Percentiles rank a stretch among this genome's conserved stretches.
Evolutionary conservation across 2,797 vertebrate genomes (phyloP).

Genomic region (Salmo trutta): DNA sequence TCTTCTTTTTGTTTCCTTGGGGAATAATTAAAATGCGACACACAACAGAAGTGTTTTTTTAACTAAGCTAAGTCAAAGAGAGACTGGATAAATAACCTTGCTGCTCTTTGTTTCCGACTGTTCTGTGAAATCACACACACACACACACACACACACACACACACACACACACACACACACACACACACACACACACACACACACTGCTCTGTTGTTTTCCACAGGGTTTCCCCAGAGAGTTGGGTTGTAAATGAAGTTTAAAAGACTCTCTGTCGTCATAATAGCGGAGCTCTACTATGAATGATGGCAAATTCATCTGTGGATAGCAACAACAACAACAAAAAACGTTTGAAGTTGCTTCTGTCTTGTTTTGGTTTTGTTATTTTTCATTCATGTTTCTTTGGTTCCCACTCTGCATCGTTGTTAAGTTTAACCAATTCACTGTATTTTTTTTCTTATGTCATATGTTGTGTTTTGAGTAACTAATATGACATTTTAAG

Average conservation of each 20-base stretch:
- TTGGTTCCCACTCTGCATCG: constrained; percentile 6
- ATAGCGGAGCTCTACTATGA: not conserved
- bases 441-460: not conserved
- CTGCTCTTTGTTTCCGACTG: constrained; percentile 23
- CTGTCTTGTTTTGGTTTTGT: constrained; percentile 1
- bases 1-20: constrained; percentile 10
- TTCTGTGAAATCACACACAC: constrained; percentile 10
- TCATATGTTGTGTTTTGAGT: not conserved
- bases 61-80: constrained; percentile 16
- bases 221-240: not conserved
- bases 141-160: no score
- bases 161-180: no score
- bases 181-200: no score
- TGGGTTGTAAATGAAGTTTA: constrained; percentile 26
- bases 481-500: not conserved
- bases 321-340: no score
- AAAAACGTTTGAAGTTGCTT: constrained; percentile 20
- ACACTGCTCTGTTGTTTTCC: constrained; percentile 17
- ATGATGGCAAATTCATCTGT: not conserved
- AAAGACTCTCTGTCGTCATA: not conserved
- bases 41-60: not conserved
- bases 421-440: not conserved
- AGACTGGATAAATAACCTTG: constrained; percentile 5
- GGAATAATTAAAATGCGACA: constrained; percentile 35
- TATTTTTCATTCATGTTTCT: not conserved